phyloP scores from a whole-genome alignment of 2,888 invertebrate species.

The Drosophila pullipes region DNA sequence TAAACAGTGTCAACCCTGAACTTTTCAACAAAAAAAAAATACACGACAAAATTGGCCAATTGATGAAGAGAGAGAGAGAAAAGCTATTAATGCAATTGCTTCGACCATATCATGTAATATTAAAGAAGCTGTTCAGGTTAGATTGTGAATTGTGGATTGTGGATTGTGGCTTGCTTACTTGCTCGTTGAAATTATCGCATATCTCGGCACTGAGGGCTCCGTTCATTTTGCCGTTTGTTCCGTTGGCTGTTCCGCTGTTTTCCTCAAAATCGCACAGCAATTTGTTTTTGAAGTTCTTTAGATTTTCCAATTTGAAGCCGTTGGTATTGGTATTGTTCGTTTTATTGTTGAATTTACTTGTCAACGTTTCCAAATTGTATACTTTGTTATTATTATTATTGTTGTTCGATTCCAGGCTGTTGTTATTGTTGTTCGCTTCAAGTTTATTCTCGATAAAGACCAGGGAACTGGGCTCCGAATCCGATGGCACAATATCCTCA shows the following conservation, averaged over 20 bases:
- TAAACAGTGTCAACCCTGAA: conserved; percentile 34
- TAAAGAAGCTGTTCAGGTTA: conserved; percentile 12
- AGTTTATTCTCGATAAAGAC: conserved; percentile 85
- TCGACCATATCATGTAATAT: conserved; percentile 22
- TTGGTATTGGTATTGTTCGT: conserved; percentile 84
- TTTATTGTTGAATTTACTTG: conserved; percentile 84
- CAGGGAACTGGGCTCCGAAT: conserved; percentile 83
- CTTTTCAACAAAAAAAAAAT: conserved; percentile 18
- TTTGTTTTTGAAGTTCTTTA: conserved; percentile 85
- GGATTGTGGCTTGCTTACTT: conserved; percentile 80
- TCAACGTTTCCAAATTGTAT: conserved; percentile 82
- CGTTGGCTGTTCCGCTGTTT: conserved; percentile 46
- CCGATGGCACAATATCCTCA: conserved; percentile 83
- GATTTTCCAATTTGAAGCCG: conserved; percentile 84
- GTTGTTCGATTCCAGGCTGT: conserved; percentile 62
- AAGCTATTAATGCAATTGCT: conserved; percentile 33
- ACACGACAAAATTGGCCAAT: conserved; percentile 12
- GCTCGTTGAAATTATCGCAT: conserved; percentile 85
- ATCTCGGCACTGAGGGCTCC: conserved; percentile 84
- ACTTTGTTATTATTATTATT: conserved; percentile 79
- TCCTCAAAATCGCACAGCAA: conserved; percentile 84
- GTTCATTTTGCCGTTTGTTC: conserved; percentile 82
- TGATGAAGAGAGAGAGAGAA: neutral
- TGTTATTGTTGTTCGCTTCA: conserved; percentile 64
- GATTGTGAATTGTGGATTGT: neutral